Percentiles rank a stretch among this genome's conserved stretches.
phyloP scores from a whole-genome alignment of 2,113 vertebrate genomes.

The Lampris incognitus region DNA sequence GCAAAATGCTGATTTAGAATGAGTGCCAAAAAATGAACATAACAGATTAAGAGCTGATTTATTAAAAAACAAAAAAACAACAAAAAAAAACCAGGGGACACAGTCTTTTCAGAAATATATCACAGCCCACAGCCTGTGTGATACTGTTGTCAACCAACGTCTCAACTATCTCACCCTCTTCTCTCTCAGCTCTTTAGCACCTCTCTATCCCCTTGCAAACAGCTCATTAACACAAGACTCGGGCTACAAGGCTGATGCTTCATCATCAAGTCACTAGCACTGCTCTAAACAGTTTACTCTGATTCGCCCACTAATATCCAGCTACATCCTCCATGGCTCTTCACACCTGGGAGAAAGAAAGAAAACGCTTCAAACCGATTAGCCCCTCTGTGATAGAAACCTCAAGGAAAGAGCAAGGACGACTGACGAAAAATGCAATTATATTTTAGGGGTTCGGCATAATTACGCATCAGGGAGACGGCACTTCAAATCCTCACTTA shows the following conservation, averaged over 20 bases:
- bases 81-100: background rate
- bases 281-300: constrained; percentile 28
- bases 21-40: background rate
- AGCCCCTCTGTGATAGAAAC: constrained; percentile 17
- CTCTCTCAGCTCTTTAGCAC: constrained; percentile 40
- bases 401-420: constrained; percentile 25
- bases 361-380: constrained; percentile 30
- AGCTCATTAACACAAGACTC: constrained; percentile 33
- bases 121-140: background rate
- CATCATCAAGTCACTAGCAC: constrained; percentile 18
- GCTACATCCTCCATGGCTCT: constrained; percentile 1
- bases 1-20: background rate
- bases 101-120: background rate
- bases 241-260: background rate
- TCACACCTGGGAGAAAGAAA: constrained; percentile 18
- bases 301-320: constrained; percentile 28
- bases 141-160: constrained; percentile 1
- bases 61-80: background rate
- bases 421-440: constrained; percentile 39
- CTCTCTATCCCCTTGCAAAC: constrained; percentile 13
- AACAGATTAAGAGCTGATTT: constrained; percentile 1
- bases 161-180: constrained; percentile 15
- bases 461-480: constrained; percentile 36
- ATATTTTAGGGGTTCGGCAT: constrained; percentile 42
- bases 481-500: constrained; percentile 15